Evolutionary conservation across 1,140 invertebrate species (phyloP), one percentile per base, ranked within the genome.

Genomic region (Diprion similis): DNA sequence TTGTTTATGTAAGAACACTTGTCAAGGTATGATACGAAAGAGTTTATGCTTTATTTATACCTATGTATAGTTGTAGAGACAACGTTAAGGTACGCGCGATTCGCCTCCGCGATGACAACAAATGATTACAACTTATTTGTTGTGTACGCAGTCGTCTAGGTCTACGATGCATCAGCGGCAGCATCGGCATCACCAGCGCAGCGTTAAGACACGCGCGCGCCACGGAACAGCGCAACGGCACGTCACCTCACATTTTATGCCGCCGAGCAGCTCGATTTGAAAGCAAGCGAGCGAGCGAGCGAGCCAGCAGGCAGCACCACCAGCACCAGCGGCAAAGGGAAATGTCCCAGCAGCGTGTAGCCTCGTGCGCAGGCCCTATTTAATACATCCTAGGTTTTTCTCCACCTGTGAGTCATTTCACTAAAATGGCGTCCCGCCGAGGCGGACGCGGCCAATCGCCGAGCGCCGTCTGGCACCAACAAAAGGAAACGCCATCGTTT

Each of bases 221-320:
- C 70, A 71, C 70, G 47, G 46, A 71, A 46, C 70, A 45, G 13
- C 59, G 70, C 45, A 17, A 48, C 70, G 70, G 59, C 70, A 37
- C 24, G 24, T 37, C 24, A 37, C 70, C 46, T 71, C 70, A 71
- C 70, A 71, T 71, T 71, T 71, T 71, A 71, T 48, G 51, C 70
- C 59, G 46, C 10, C 69, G 69, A 70, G 69, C 24, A 37, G 24
- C 24, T 70, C 69, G 69, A 70, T 48, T 46, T 70, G 19, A 46
- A 46, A 70, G 69, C 69, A 45, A 17, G 13, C 45, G 11, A 24
- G 66, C 66, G 24, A 37, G 24, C 24, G 1, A 37, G 24, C 24
- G 0, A 37, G 24, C 24, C 24, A 37, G 2, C 24, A 37, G 24
- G 24, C 24, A 37, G 24, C 24, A 37, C 24, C 24, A 37, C 24